A percentile compares a stretch with the other conserved stretches of the same genome.
phyloP scores from a whole-genome alignment of 1,140 invertebrate genomes.

The Asbolus verrucosus region DNA sequence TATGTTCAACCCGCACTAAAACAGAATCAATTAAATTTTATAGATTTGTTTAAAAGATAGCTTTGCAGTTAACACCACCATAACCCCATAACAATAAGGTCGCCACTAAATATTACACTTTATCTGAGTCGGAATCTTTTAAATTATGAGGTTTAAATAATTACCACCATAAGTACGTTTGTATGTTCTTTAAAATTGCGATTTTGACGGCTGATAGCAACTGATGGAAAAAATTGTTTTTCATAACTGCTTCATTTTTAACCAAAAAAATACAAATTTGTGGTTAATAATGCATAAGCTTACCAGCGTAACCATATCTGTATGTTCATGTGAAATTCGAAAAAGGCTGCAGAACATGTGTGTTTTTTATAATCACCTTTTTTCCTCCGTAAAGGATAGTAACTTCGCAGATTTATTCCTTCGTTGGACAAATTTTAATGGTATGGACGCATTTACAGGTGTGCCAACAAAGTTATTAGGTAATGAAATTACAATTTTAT shows the following conservation, averaged over 20 bases:
- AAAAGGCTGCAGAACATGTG: no score
- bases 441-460: no score
- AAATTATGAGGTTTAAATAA: no score
- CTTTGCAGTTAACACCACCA: slow-evolving; percentile 15
- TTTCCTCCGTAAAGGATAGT: no score
- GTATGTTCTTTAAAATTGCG: slow-evolving; percentile 2
- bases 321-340: no score
- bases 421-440: neutral
- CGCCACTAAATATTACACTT: no score
- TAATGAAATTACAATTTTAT: slow-evolving; percentile 9
- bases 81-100: slow-evolving; percentile 18
- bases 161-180: slow-evolving; percentile 23
- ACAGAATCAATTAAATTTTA: slow-evolving; percentile 22
- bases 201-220: slow-evolving; percentile 8
- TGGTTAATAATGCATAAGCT: no score
- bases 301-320: no score
- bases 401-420: slow-evolving; percentile 3
- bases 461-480: slow-evolving; percentile 10
- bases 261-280: no score
- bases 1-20: slow-evolving; percentile 5
- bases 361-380: no score
- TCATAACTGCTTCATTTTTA: slow-evolving; percentile 6
- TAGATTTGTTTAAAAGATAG: slow-evolving; percentile 16
- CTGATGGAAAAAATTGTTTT: neutral
- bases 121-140: slow-evolving; percentile 1